A percentile compares a stretch with the other conserved stretches of the same genome.
These are phyloP conservation scores for Meteorus sp. DNA, from an alignment of 1,140 invertebrate species.

Conservation along the genomic window DNA sequence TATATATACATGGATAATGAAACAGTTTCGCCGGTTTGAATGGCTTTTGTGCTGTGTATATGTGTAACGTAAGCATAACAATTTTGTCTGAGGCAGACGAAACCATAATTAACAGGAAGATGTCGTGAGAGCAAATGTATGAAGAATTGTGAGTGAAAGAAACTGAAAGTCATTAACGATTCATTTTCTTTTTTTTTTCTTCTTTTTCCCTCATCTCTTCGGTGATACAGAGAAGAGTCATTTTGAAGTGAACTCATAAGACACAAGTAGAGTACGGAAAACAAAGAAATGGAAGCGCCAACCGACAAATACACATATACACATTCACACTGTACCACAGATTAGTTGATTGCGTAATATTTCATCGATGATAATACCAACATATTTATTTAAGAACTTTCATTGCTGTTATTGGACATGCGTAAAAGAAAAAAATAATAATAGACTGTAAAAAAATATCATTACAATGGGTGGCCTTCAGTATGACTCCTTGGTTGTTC, in stretches of 20 bases:
- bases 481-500: constrained; percentile 52
- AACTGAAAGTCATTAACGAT: no score
- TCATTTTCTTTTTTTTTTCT: no score
- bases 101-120: neutral
- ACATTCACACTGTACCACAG: constrained; percentile 26
- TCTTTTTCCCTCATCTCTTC: no score
- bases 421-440: constrained; percentile 40
- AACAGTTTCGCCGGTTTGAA: neutral
- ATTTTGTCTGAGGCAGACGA: neutral
- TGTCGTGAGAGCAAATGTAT: neutral
- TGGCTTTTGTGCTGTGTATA: neutral
- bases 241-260: neutral
- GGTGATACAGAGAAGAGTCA: no score
- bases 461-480: constrained; percentile 52
- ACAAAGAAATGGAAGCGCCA: constrained; percentile 20
- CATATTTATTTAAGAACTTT: constrained; percentile 59
- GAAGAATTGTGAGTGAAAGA: no score
- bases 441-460: constrained; percentile 52
- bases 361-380: constrained; percentile 52
- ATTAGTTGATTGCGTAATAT: constrained; percentile 53
- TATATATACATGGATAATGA: neutral
- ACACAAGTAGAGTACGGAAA: constrained; percentile 24
- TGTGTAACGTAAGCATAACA: constrained; percentile 1
- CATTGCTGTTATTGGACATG: constrained; percentile 55
- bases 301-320: constrained; percentile 29